Percentiles rank a stretch among this genome's conserved stretches.
Conservation (phyloP, 2,888 invertebrate species). For the Agrochola litura region DNA sequence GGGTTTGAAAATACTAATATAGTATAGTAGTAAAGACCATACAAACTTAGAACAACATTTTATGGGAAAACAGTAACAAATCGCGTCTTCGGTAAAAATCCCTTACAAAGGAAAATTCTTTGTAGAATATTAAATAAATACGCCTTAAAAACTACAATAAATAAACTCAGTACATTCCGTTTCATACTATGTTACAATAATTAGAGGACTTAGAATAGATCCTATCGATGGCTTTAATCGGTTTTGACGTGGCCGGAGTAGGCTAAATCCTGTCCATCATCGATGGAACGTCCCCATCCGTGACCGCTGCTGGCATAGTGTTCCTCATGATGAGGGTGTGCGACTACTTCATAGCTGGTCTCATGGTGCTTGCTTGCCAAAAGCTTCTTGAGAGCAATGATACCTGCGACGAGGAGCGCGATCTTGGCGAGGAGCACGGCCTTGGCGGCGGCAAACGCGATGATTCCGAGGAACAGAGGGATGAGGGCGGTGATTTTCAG, state of each 20-base stretch:
- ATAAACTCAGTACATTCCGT: conserved; percentile 78
- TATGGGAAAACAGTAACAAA: conserved; percentile 86
- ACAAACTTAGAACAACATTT: conserved; percentile 86
- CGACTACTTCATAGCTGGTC: conserved; percentile 94
- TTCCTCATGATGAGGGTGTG: conserved; percentile 92
- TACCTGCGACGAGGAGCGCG: conserved; percentile 94
- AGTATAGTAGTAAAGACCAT: conserved; percentile 84
- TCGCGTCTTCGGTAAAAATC: conserved; percentile 70
- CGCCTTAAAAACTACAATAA: conserved; percentile 81
- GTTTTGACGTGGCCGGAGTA: conserved; percentile 90
- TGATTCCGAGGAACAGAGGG: conserved; percentile 93
- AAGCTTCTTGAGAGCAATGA: conserved; percentile 93
- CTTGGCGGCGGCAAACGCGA: conserved; percentile 96
- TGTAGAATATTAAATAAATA: conserved; percentile 87
- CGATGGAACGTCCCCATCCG: conserved; percentile 92
- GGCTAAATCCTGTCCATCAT: conserved; percentile 90
- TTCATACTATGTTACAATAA: conserved; percentile 62
- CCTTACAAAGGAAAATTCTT: conserved; percentile 82
- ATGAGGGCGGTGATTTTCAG: conserved; percentile 94
- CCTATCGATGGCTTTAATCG: conserved; percentile 76
- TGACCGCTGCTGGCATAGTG: conserved; percentile 88
- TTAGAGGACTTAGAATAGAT: conserved; percentile 70
- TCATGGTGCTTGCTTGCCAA: conserved; percentile 92
- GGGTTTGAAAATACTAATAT: conserved; percentile 85
- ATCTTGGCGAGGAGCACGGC: conserved; percentile 96